Evolutionary conservation across 2,113 vertebrate species (phyloP), one percentile per base, ranked within the genome.

Genomic region (Sphaerodactylus townsendi): DNA sequence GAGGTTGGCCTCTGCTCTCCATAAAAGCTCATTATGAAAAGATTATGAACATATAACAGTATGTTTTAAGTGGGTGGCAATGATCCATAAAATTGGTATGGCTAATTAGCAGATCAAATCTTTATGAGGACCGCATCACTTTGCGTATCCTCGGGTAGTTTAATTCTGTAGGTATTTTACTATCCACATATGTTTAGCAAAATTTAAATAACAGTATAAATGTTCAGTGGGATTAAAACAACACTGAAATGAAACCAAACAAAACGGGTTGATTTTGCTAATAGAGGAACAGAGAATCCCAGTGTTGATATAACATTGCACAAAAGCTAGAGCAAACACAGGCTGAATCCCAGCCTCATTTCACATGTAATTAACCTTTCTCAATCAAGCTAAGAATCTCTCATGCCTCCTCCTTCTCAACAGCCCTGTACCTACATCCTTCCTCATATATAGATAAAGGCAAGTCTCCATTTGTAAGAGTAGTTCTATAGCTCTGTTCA

Each of bases 321-420:
- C 94, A 96, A 96, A 96, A 96, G 95, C 95, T 94, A 96, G 94
- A 96, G 93, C 95, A 96, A 96, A 96, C 95, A 96, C 65, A 86
- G 92, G 84, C 92, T 91, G 95, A 96, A 96, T 96, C 96, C 95
- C 94, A 96, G 93, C 90, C 92, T 96, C 94, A 96, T 96, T 96
- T 96, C 95, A 96, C 94, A 96, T 96, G 94, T 96, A 96, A 96
- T 96, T 96, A 96, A 96, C 96, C 96, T 96, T 96, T 95, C 95
- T 94, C 94, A 96, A 96, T 96, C 95, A 96, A 95, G 94, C 91
- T 95, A 93, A 96, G 95, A 92, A 94, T 92, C 89, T 87, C 93
- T 92, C 78, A 84, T 44, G 90, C 92, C 90, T 95, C 93, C 86
- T 70, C 50, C 56, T 14, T 17, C 84, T 87, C 86, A 53, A 83